A percentile compares a stretch with the other conserved stretches of the same genome.
phyloP scores from a whole-genome alignment of 2,797 vertebrate species.

The Coluber constrictor region DNA sequence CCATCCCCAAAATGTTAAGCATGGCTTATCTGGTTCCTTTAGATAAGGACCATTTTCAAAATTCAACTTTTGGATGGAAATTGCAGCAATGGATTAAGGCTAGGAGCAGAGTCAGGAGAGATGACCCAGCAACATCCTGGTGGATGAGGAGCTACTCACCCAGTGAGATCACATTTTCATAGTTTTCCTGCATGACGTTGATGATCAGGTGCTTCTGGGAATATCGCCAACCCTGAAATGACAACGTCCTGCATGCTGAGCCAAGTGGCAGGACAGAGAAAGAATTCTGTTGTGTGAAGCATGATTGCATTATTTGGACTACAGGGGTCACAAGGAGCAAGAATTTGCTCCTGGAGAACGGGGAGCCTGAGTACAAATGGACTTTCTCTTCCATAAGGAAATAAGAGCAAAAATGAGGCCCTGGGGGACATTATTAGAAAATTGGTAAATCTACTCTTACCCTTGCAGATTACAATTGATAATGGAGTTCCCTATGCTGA shows the following conservation, averaged over 20 bases:
- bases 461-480: background rate
- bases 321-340: background rate
- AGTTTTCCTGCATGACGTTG: slow-evolving; percentile 58
- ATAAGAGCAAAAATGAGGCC: background rate
- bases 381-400: background rate
- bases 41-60: background rate
- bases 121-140: background rate
- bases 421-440: background rate
- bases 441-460: background rate
- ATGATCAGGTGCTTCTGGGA: slow-evolving; percentile 34
- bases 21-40: background rate
- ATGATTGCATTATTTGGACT: background rate
- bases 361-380: background rate
- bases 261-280: background rate
- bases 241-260: slow-evolving; percentile 42
- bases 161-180: slow-evolving; percentile 55
- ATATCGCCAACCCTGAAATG: slow-evolving; percentile 58
- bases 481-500: background rate
- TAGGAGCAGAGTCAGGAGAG: background rate
- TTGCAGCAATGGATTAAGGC: background rate
- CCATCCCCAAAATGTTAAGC: background rate
- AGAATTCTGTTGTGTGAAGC: too few species aligned
- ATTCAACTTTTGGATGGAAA: background rate
- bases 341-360: background rate
- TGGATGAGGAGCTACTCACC: slow-evolving; percentile 52